Percentiles rank a stretch among this genome's conserved stretches.
Conservation (phyloP, 1,140 invertebrate genomes). For the Macrobrachium rosenbergii region DNA sequence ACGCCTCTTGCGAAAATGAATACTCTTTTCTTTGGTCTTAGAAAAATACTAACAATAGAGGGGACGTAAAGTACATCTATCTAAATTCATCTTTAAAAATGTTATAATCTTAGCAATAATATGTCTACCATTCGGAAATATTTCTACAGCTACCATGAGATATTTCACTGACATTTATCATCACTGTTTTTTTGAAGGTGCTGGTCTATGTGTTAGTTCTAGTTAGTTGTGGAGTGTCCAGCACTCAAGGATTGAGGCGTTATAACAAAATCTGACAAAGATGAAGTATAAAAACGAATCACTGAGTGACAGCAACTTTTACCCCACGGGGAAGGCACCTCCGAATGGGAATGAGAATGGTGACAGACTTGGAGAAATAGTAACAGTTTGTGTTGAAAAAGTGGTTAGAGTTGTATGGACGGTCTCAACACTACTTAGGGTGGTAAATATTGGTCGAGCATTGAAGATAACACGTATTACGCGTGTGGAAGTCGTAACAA, state of each 20-base stretch:
- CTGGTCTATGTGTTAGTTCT: neutral
- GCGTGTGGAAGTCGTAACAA: slow-evolving; percentile 85
- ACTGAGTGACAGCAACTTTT: neutral
- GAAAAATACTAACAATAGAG: no score
- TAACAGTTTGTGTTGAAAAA: slow-evolving; percentile 83
- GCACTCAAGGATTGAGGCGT: neutral
- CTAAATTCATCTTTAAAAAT: no score
- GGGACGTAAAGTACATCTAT: no score
- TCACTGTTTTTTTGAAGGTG: no score
- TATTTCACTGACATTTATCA: no score
- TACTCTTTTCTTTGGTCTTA: no score
- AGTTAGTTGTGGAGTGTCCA: slow-evolving; percentile 15
- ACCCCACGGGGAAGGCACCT: slow-evolving; percentile 59
- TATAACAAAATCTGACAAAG: neutral
- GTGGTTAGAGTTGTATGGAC: slow-evolving; percentile 86
- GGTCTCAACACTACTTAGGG: slow-evolving; percentile 85
- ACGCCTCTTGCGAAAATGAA: no score
- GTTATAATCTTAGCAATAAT: no score
- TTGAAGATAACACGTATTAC: slow-evolving; percentile 88
- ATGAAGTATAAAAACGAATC: neutral
- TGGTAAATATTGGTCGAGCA: slow-evolving; percentile 89
- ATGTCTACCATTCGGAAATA: no score
- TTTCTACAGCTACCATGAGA: no score
- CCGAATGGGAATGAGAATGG: slow-evolving; percentile 68
- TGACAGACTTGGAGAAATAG: slow-evolving; percentile 78